Conservation (phyloP, 2,888 invertebrate genomes). For the Epirrhoe alternata region DNA sequence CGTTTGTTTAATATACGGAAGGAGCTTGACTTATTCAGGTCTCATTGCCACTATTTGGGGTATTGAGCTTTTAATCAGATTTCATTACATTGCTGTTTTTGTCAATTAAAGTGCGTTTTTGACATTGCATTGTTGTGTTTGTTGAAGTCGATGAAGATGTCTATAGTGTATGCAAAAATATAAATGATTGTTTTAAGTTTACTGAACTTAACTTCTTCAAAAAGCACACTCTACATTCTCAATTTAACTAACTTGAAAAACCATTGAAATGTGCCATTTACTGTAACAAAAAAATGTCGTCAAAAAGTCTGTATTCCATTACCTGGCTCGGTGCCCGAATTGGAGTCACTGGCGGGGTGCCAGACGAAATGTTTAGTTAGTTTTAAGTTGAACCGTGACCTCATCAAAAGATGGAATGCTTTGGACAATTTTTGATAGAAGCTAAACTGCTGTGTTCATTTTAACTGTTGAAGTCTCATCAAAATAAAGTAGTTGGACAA, state of each 20-base stretch:
- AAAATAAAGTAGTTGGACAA: not conserved
- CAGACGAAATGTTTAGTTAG: slow-evolving; percentile 67
- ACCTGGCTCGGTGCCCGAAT: slow-evolving; percentile 68
- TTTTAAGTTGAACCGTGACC: slow-evolving; percentile 61
- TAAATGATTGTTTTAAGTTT: too few species aligned
- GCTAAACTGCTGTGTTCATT: slow-evolving; percentile 14
- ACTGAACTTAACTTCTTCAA: too few species aligned
- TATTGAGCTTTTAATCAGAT: too few species aligned
- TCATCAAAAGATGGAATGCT: slow-evolving; percentile 39
- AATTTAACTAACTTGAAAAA: slow-evolving; percentile 3
- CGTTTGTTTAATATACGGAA: too few species aligned
- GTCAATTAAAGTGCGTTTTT: too few species aligned
- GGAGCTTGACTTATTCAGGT: too few species aligned
- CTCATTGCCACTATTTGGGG: too few species aligned
- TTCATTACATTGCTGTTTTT: too few species aligned
- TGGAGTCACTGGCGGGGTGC: slow-evolving; percentile 60
- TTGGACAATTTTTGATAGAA: slow-evolving; percentile 19
- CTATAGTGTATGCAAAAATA: too few species aligned
- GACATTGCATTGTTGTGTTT: too few species aligned
- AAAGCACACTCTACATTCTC: too few species aligned
- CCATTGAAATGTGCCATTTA: slow-evolving; percentile 14
- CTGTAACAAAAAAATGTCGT: slow-evolving; percentile 49
- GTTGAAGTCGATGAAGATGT: too few species aligned
- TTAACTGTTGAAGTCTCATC: not conserved
- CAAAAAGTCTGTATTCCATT: slow-evolving; percentile 59